Base-by-base conservation (phyloP, 2,113 vertebrate species). In the Sprattus sprattus region DNA sequence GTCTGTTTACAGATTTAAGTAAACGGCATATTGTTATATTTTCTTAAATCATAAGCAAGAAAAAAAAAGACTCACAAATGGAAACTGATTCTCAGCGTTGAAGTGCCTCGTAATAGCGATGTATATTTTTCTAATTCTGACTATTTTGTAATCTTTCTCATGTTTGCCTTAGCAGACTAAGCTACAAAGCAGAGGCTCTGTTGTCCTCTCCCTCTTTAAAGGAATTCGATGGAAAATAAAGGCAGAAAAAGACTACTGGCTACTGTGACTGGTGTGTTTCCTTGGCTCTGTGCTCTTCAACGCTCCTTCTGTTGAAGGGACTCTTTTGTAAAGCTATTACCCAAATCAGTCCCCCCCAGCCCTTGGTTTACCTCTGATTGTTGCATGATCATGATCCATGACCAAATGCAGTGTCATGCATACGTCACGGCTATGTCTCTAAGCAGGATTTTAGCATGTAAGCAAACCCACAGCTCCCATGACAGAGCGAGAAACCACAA, bases 91-190 rank as follows among this genome's bases (percentile, higher is more conserved):
- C 87, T 91, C 84, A 87, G 91, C 88, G 88, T 92, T 91, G 90
- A 89, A 91, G 91, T 94, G 90, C 91, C 64, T 71, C 25, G 25
- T 93, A 92, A 93, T 92, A 92, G 89, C 91, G 92, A 88, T 91
- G 90, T 95, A 93, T 94, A 93, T 95, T 94, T 95, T 94, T 95
- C 88, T 93, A 94, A 91, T 84, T 89, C 84, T 91, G 85, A 85
- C 82, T 92, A 87, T 93, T 82, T 91, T 52, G 45, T 86, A 71
- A 71, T 71, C 64, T 25, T 86, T 83, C 81, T 84, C 90, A 90
- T 92, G 89, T 71, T 71, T 71, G 64, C 64, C 8, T 71, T 28
- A 71, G 64, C 28, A 32, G 25, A 71, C 28, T 71, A 71, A 71
- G 64, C 64, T 71, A 71, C 64, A 1, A 13, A 71, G 64, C 64